Evolutionary conservation across 2,113 vertebrate species (phyloP).

Genomic region (Sander vitreus): DNA sequence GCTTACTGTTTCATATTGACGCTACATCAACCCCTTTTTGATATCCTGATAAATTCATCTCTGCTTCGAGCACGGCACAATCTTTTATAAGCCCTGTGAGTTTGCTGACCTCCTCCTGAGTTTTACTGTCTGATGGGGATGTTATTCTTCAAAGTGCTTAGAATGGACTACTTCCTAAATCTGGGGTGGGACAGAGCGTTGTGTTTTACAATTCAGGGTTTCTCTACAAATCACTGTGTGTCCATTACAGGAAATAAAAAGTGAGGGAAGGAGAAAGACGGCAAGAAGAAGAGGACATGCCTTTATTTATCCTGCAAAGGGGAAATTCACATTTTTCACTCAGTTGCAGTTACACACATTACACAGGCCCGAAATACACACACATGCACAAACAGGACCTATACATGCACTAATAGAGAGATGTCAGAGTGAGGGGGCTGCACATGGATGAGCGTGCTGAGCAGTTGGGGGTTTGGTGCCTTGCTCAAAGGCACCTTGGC

Average conservation of each 20-base stretch:
- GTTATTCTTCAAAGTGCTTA: conserved; percentile 34
- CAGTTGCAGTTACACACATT: no score
- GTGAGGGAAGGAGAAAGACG: background rate
- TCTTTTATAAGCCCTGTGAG: conserved; percentile 56
- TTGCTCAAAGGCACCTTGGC: no score
- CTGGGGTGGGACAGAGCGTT: background rate
- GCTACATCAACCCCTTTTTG: conserved; percentile 32
- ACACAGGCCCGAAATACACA: no score
- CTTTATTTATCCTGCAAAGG: no score
- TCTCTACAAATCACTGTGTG: conserved; percentile 2
- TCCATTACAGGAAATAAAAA: background rate
- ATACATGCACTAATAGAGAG: no score
- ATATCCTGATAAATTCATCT: conserved; percentile 61
- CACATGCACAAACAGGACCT: no score
- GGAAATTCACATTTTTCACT: no score
- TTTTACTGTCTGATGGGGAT: conserved; percentile 6
- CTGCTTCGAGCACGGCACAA: conserved; percentile 15
- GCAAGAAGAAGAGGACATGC: background rate
- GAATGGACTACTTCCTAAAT: conserved; percentile 9
- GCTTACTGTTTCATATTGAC: conserved; percentile 63
- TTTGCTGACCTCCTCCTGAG: conserved; percentile 48
- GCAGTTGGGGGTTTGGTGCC: no score
- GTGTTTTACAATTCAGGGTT: conserved; percentile 14
- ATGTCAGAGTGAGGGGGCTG: no score
- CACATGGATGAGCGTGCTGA: no score